Evolutionary conservation across 2,888 invertebrate species (phyloP).

Genomic region (Bombylius discolor): DNA sequence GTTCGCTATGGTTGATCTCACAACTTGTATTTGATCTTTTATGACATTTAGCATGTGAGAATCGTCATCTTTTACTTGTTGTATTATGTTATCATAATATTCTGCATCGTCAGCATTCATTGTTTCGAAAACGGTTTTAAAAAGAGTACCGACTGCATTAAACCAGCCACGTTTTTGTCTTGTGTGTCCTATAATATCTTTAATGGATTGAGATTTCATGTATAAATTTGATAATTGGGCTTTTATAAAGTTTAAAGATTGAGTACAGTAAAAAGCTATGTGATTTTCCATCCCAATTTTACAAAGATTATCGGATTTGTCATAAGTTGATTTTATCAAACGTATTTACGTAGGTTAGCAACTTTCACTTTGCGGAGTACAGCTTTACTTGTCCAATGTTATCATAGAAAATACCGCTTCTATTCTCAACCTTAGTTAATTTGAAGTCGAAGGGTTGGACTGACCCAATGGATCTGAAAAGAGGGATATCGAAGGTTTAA

Average conservation of each 20-base stretch:
- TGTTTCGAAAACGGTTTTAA: conserved; percentile 6
- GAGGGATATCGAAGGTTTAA: neutral
- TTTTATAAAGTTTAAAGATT: conserved; percentile 1
- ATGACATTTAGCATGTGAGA: neutral
- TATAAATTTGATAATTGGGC: conserved; percentile 1
- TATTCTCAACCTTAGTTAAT: neutral
- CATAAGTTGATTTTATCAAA: neutral
- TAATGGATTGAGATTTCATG: neutral
- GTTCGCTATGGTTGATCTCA: conserved; percentile 12
- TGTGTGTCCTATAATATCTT: neutral
- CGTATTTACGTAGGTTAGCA: conserved; percentile 3
- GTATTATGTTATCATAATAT: conserved; percentile 6
- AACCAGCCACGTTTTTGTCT: neutral
- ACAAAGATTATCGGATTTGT: neutral
- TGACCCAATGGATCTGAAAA: too few relatives aligned
- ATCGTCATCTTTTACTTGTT: too few relatives aligned
- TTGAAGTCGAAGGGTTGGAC: too few relatives aligned
- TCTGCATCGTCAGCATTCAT: conserved; percentile 10
- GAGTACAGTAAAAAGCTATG: neutral
- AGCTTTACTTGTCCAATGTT: conserved; percentile 6
- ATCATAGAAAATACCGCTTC: conserved; percentile 11
- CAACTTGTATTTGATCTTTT: conserved; percentile 15
- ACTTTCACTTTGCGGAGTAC: conserved; percentile 4
- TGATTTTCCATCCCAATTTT: neutral
- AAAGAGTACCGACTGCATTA: conserved; percentile 2